Base-by-base conservation (phyloP, 2,113 vertebrate species). In the Girardinichthys multiradiatus region DNA sequence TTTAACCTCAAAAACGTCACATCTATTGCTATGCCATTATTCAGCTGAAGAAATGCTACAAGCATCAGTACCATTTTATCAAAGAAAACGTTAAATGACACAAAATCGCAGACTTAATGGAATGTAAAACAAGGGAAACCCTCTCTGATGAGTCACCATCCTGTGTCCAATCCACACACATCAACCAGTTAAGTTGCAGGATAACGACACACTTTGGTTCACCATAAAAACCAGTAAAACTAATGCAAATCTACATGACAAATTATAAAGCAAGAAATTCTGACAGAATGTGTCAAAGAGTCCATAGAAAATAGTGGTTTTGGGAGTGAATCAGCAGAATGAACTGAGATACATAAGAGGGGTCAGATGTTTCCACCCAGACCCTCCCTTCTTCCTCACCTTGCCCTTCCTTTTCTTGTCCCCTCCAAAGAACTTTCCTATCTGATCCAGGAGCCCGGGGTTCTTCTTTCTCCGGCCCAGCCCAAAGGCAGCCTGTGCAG, bases 321-420 rank as follows among this genome's bases (percentile, higher is more conserved):
- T 74, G 67, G 64, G 71, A 80, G 35, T 24, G 14, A 70, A 79
- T 79, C 48, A 74, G 64, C 66, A 73, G 67, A 83, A 76, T 54
- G n/a, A 80, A 80, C 62, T 30, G 58, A 73, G 30, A 76, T 68
- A 72, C 58, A 48, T 24, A 27, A 68, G 73, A 68, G 29, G 19
- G 58, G 75, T 24, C 9, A 64, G 69, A 66, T 61, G 51, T 58
- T 58, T 81, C 45, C 66, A 61, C 27, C 57, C 51, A 57, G 71
- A 82, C 89, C 60, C n/a, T 80, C 82, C 89, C 94, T 69, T 94
- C 93, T 45, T 54, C 48, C 95, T 96, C 97, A 99, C 98, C 98
- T 99, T 99, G 94, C 96, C 96, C 95, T 97, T 96, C 89, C 95
- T 97, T 80, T 96, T 95, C 92, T 95, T 96, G 92, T 98, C 97